Evolutionary conservation across 2,797 vertebrate genomes (phyloP).

Genomic region (Poecilia velifera): DNA sequence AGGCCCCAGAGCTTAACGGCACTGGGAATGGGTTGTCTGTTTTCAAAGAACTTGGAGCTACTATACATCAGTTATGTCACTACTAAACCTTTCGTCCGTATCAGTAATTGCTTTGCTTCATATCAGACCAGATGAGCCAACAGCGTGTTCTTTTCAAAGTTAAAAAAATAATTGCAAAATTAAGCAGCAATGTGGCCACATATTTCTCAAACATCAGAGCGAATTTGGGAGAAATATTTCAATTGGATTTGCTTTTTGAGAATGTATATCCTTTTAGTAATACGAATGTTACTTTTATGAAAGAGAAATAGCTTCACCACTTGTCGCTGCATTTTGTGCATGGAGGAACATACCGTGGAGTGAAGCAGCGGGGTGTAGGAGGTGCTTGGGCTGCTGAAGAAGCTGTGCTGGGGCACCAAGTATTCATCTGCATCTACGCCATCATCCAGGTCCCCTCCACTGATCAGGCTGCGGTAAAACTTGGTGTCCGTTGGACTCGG

Average conservation of each 20-base stretch:
- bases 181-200: not conserved
- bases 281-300: not conserved
- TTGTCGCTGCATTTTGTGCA: not conserved
- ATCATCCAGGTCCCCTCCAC: constrained; percentile 91
- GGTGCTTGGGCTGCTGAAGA: constrained; percentile 94
- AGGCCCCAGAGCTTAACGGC: not conserved
- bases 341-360: constrained; percentile 81
- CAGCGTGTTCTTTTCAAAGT: not conserved
- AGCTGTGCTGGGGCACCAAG: constrained; percentile 91
- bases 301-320: not conserved
- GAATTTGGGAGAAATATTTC: not conserved
- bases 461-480: constrained; percentile 90
- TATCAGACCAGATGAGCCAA: not conserved
- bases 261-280: not conserved
- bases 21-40: not conserved
- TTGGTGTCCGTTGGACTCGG: constrained; percentile 90
- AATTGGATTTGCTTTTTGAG: not conserved
- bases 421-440: constrained; percentile 95
- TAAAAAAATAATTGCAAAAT: not conserved
- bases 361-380: constrained; percentile 90
- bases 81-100: not conserved
- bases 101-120: not conserved
- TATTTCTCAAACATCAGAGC: constrained; percentile 8
- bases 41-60: not conserved
- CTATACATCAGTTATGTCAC: not conserved